Conservation (phyloP, 2,113 vertebrate genomes). For the Atlantisia rogersi region DNA sequence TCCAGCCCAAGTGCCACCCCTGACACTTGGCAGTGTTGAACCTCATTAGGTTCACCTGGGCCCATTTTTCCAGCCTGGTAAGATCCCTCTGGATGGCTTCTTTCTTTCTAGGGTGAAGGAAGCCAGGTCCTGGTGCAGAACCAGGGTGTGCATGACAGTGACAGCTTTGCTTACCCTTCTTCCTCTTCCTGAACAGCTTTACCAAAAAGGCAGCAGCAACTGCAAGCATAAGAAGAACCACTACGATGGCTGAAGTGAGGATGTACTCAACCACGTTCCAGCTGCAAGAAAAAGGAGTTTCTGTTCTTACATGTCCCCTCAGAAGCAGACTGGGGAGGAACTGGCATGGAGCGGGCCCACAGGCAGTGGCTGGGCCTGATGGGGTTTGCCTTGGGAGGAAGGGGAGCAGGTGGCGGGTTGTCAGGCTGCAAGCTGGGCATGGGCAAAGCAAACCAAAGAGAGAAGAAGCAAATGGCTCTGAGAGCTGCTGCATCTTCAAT, state of each 20-base stretch:
- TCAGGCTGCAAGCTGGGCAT: not conserved
- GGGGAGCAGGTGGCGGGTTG: not conserved
- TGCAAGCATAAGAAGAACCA: conserved; percentile 15
- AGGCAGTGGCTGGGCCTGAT: accelerated
- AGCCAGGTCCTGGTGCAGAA: not conserved
- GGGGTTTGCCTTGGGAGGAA: not conserved
- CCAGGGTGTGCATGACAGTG: not conserved
- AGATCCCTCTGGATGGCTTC: too few species aligned
- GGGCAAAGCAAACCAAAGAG: not conserved
- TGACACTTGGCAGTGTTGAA: too few species aligned
- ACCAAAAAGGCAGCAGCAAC: not conserved
- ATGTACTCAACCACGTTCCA: not conserved
- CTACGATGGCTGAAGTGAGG: not conserved
- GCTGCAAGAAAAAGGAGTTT: not conserved
- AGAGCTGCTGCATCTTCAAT: not conserved
- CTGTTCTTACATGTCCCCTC: not conserved
- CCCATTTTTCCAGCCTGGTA: too few species aligned
- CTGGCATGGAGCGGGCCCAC: accelerated
- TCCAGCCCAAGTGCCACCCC: too few species aligned
- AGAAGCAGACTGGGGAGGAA: accelerated
- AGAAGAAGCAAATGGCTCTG: not conserved
- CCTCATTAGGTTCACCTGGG: too few species aligned
- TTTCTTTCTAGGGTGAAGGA: too few species aligned
- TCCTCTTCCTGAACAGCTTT: not conserved
- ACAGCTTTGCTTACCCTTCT: not conserved